Evolutionary conservation across 2,797 vertebrate genomes (phyloP).

Genomic region (Notolepis coatsorum): DNA sequence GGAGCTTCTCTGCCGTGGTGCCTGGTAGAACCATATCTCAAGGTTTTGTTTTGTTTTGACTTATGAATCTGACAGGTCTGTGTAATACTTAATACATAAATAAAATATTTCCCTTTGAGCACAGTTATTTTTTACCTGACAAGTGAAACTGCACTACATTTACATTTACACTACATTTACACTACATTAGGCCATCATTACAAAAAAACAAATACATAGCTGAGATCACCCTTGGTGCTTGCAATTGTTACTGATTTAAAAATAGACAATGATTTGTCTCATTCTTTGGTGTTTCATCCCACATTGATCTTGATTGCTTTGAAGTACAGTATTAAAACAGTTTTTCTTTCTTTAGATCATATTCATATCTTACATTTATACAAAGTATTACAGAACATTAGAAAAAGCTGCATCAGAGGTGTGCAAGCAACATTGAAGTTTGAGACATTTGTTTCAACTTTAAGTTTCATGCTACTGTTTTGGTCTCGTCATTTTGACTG

Average conservation of each 20-base stretch:
- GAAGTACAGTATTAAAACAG: slow-evolving; percentile 34
- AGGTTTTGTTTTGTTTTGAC: slow-evolving; percentile 34
- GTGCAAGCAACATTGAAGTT: slow-evolving; percentile 16
- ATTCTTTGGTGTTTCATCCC: slow-evolving; percentile 28
- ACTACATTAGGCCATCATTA: background rate
- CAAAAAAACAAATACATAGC: background rate
- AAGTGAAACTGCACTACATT: slow-evolving; percentile 17
- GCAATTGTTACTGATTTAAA: slow-evolving; percentile 44
- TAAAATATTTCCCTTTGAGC: slow-evolving; percentile 27
- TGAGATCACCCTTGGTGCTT: slow-evolving; percentile 33
- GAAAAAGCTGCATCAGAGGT: background rate
- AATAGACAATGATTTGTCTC: slow-evolving; percentile 48
- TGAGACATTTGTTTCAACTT: slow-evolving; percentile 17
- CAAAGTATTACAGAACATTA: slow-evolving; percentile 17
- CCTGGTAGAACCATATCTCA: background rate
- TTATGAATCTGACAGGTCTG: slow-evolving; percentile 46
- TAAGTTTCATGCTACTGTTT: slow-evolving; percentile 1
- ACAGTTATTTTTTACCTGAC: slow-evolving; percentile 42
- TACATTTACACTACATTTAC: slow-evolving; percentile 15
- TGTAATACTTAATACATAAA: slow-evolving; percentile 37
- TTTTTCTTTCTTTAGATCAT: slow-evolving; percentile 4
- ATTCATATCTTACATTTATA: slow-evolving; percentile 12
- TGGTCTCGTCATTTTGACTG: slow-evolving; percentile 15
- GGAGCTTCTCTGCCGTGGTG: too few relatives aligned
- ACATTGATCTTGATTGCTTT: slow-evolving; percentile 8